phyloP scores from a whole-genome alignment of 2,888 invertebrate species.

The Ornithoptera alexandrae region DNA sequence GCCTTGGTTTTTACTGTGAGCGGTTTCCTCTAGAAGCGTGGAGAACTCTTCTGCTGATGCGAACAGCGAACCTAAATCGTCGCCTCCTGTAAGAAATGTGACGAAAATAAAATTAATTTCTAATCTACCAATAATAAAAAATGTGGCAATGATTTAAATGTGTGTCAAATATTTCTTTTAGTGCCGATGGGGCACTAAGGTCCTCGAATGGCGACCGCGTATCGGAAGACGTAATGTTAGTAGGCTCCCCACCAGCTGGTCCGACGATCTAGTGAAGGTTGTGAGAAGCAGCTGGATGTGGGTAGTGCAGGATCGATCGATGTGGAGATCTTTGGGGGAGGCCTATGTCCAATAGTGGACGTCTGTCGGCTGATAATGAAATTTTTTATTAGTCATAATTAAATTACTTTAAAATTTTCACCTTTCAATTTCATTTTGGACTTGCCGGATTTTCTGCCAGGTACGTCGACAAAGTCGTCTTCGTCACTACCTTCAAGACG shows the following conservation, averaged over 20 bases:
- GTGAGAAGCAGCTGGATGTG: no score
- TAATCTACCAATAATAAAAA: background rate
- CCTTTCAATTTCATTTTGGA: conserved; percentile 63
- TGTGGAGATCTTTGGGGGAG: no score
- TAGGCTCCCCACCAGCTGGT: no score
- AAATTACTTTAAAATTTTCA: conserved; percentile 34
- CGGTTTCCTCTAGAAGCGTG: conserved; percentile 91
- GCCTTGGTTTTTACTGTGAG: conserved; percentile 81
- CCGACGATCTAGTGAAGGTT: no score
- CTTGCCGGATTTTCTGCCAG: conserved; percentile 52
- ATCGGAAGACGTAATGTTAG: no score
- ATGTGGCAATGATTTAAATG: background rate
- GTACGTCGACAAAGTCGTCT: conserved; percentile 67
- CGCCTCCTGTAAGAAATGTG: conserved; percentile 50
- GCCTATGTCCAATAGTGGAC: no score
- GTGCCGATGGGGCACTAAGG: no score
- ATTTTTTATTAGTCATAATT: background rate
- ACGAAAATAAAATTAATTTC: background rate
- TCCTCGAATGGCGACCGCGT: no score
- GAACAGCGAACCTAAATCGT: conserved; percentile 83
- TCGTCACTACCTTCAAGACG: conserved; percentile 64
- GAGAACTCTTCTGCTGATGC: conserved; percentile 95
- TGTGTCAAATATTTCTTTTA: no score
- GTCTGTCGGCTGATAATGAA: no score
- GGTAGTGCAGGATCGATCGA: no score